These are phyloP conservation scores for Temnopleurus reevesii DNA, from an alignment of 53 echinoderm and acorn worm genomes.

Conservation along the genomic window DNA sequence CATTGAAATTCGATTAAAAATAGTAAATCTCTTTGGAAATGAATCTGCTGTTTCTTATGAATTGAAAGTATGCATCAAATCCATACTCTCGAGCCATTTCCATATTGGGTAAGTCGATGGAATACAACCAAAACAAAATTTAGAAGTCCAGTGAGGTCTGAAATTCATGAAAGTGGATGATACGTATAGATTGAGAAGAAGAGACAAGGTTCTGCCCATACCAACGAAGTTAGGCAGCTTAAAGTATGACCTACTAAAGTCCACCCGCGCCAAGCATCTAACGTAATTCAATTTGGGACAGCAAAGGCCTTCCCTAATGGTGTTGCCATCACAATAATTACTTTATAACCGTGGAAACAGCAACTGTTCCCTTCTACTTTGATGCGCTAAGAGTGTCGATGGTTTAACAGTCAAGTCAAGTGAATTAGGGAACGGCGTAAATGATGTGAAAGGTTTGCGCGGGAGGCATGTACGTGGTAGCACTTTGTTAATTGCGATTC, in stretches of 20 bases:
- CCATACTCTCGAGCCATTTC: too few species aligned
- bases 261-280: neutral
- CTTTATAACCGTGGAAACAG: neutral
- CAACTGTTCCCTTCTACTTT: neutral
- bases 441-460: neutral
- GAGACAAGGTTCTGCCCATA: neutral
- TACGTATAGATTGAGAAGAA: neutral
- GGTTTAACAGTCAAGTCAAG: neutral
- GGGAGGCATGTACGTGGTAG: neutral
- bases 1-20: too few species aligned
- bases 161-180: too few species aligned
- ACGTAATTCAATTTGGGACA: constrained; percentile 18
- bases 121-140: too few species aligned
- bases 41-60: too few species aligned
- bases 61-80: too few species aligned
- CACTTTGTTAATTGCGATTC: neutral
- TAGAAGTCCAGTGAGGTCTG: too few species aligned
- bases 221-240: neutral
- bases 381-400: neutral
- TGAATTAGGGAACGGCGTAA: constrained; percentile 3
- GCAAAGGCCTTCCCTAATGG: constrained; percentile 6
- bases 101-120: too few species aligned
- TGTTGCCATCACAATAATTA: constrained; percentile 20
- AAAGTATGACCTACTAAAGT: neutral
- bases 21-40: too few species aligned